Base-by-base conservation (phyloP, 2,113 vertebrate species). In the Corythornis vintsioides region DNA sequence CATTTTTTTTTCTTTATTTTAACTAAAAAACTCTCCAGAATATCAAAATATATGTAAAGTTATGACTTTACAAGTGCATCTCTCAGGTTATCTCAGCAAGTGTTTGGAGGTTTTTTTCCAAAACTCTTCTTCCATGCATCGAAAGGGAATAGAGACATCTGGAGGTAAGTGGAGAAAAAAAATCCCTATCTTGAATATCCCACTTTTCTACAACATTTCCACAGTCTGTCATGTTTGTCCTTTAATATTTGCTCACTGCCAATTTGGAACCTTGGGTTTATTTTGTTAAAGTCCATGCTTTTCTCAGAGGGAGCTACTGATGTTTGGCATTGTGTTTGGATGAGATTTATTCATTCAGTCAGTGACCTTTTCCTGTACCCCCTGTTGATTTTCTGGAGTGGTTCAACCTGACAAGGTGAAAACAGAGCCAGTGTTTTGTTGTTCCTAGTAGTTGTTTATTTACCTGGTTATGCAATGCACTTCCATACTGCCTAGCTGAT, bases 401-500 rank as follows among this genome's bases (percentile, higher is more conserved):
- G 29, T 71, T 89, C 0, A 0, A 31, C 52, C 83, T 84, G 76
- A 76, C 43, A 63, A 88, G 53, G 40, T 86, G 42, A 81, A 93
- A 93, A 70, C 47, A 95, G 69, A 83, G 75, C 57, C 60, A 76
- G 57, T 55, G 29, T 65, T 96, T 92, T 61, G 77, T 72, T 78
- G 31, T 86, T 72, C 71, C 65, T 59, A 52, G 45, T 69, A 33
- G 61, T 91, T 79, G 42, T 90, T 94, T 92, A 60, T 93, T 94
- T 95, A 69, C 63, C 80, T 3, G 2, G 24, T 88, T 93, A 91
- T 56, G 70, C 83, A 91, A 80, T 75, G 50, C 69, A 86, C 38
- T 94, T 88, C n/a, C 5, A 76, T 61, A 50, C 28, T 50, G 63
- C 6, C 42, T 57, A 72, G 60, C 33, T 94, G 89, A 81, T 88